Evolutionary conservation across 1,140 invertebrate genomes (phyloP), one percentile per base, ranked within the genome.

Genomic region (Zaprionus taronus): DNA sequence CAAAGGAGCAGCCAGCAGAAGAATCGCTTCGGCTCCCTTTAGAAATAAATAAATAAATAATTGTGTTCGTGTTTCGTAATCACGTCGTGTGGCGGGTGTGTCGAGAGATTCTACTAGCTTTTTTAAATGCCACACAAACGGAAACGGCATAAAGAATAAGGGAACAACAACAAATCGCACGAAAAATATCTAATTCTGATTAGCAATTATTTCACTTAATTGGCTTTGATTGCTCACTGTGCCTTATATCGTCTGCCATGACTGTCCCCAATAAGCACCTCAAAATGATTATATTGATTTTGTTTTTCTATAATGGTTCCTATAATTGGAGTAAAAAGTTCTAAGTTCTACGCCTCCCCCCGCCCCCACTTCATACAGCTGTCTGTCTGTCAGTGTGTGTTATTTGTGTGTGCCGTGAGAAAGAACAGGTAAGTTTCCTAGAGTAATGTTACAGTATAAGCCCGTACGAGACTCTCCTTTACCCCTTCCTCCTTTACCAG

Each of bases 281-380:
- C 58, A 91, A 90, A 91, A 82, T 86, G 77, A 91, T 92, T 63
- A 92, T 92, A 91, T 91, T 92, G 84, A 92, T 92, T 91, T 92
- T 92, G 80, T 92, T 92, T 92, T 92, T 92, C 89, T 92, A 92
- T 73, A 92, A 92, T 90, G 91, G 91, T 80, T 92, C 91, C 57
- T 92, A 92, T 79, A 92, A 92, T 92, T 92, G 91, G 91, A 92
- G 82, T 92, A 92, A 91, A 89, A 92, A 91, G 79, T 74, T 83
- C 57, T 92, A 92, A 91, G 60, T 34, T 47, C 17, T 26, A 36
- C 17, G 15, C 47, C 28, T 61, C 60, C 26, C 26, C 36, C 26
- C 56, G 49, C 41, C 47, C 55, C 56, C 26, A 53, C 65, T 38
- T n/a, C 55, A 72, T 79, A 79, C 51, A 53, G 71, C 56, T 72